These are phyloP conservation scores for Pimephales promelas DNA, from an alignment of 2,113 vertebrate species.

Conservation along the genomic window DNA sequence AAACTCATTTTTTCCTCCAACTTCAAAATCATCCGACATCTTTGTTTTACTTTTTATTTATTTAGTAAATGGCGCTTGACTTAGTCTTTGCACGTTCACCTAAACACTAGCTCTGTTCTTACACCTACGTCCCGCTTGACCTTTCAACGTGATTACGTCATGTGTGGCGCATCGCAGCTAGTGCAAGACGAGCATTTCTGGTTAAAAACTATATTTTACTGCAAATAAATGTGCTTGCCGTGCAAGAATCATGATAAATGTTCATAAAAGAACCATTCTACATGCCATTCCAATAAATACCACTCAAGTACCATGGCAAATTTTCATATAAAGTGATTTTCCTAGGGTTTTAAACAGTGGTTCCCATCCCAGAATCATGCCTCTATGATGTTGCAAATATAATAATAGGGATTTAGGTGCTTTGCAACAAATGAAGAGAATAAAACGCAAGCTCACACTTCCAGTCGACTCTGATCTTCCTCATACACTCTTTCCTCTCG, in stretches of 20 bases:
- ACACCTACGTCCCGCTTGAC: too few species aligned
- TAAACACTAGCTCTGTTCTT: too few species aligned
- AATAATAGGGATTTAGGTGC: not conserved
- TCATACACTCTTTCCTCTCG: not conserved
- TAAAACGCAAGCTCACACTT: not conserved
- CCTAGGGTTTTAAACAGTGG: not conserved
- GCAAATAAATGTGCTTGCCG: not conserved
- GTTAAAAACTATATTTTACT: not conserved
- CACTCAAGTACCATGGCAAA: not conserved
- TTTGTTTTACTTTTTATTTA: too few species aligned
- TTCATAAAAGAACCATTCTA: not conserved
- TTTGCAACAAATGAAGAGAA: not conserved
- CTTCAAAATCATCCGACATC: too few species aligned
- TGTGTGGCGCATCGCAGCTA: too few species aligned
- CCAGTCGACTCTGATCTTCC: not conserved
- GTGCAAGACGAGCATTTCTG: too few species aligned
- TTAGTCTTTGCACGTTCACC: too few species aligned
- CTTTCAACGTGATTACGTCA: too few species aligned
- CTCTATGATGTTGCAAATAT: not conserved
- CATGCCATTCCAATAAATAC: not conserved
- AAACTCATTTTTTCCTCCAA: too few species aligned
- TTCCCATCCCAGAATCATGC: not conserved
- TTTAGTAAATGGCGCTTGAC: too few species aligned
- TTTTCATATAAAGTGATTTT: not conserved
- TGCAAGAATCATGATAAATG: not conserved